Conservation (phyloP, 2,888 invertebrate species). For the Geotrupes spiniger region DNA sequence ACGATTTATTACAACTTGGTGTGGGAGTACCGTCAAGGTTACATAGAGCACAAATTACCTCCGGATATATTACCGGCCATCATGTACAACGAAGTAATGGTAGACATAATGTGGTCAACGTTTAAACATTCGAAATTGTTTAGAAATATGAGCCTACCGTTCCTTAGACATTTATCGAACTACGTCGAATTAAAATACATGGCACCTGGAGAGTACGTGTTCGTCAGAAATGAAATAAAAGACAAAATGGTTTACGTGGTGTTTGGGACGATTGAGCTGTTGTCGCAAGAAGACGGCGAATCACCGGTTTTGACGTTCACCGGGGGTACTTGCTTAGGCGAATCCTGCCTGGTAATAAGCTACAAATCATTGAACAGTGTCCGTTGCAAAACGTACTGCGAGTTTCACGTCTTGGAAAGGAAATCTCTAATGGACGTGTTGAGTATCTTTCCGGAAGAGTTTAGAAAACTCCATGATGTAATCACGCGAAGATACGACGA, state of each 20-base stretch:
- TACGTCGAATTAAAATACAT: constrained; percentile 25
- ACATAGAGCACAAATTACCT: constrained; percentile 1
- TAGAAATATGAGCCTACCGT: constrained; percentile 23
- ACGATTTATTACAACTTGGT: constrained; percentile 14
- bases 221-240: constrained; percentile 25
- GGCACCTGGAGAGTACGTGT: constrained; percentile 30
- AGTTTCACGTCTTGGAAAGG: constrained; percentile 26
- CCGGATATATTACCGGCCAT: constrained; percentile 20
- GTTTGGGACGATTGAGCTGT: constrained; percentile 31
- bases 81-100: constrained; percentile 23
- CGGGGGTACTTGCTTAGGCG: constrained; percentile 31
- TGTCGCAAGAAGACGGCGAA: constrained; percentile 33
- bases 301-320: constrained; percentile 31
- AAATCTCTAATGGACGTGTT: constrained; percentile 19
- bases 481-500: constrained; percentile 20
- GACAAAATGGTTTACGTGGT: constrained; percentile 31
- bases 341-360: constrained; percentile 24
- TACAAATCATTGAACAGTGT: constrained; percentile 29
- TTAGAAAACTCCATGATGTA: constrained; percentile 13
- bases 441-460: constrained; percentile 26
- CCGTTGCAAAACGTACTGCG: constrained; percentile 31
- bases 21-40: constrained; percentile 16
- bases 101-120: constrained; percentile 28
- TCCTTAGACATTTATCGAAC: constrained; percentile 26
- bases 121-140: constrained; percentile 32